A percentile compares a stretch with the other conserved stretches of the same genome.
These are phyloP conservation scores for Reinhardtius hippoglossoides DNA, from an alignment of 2,113 vertebrate species.

Conservation along the genomic window DNA sequence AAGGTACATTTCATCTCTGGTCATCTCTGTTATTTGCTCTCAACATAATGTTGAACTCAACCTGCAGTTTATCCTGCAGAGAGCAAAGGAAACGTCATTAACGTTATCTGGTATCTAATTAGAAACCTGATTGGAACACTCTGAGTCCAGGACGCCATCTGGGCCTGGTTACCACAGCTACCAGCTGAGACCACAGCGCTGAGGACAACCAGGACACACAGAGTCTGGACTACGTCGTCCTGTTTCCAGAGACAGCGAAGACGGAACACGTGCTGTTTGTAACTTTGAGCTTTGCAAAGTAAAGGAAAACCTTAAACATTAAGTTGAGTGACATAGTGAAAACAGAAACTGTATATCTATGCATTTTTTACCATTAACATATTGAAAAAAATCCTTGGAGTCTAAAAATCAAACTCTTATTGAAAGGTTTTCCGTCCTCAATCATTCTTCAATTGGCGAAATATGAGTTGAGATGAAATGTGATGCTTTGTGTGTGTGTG, in stretches of 20 bases:
- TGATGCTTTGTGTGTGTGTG: not conserved
- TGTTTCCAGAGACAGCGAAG: not conserved
- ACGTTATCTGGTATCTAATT: slow-evolving; percentile 13
- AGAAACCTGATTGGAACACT: slow-evolving; percentile 26
- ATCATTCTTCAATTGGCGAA: too few species aligned
- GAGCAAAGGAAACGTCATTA: slow-evolving; percentile 20
- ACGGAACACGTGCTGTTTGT: not conserved
- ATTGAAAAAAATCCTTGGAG: too few species aligned
- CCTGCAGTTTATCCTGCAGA: not conserved
- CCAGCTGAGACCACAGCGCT: slow-evolving; percentile 24
- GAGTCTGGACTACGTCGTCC: not conserved
- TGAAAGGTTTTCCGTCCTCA: too few species aligned
- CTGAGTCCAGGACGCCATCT: slow-evolving; percentile 35
- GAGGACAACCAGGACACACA: not conserved
- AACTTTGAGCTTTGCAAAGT: too few species aligned
- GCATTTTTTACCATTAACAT: too few species aligned
- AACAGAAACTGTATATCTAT: too few species aligned
- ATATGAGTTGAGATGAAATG: too few species aligned
- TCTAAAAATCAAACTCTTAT: too few species aligned
- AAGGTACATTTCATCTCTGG: too few species aligned
- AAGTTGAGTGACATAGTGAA: too few species aligned
- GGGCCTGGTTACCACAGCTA: slow-evolving; percentile 29
- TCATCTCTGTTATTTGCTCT: not conserved
- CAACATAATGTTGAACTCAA: not conserved
- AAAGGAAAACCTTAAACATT: too few species aligned